Base-by-base conservation (phyloP, 1,140 invertebrate genomes). In the Cyclargus thomasi region DNA sequence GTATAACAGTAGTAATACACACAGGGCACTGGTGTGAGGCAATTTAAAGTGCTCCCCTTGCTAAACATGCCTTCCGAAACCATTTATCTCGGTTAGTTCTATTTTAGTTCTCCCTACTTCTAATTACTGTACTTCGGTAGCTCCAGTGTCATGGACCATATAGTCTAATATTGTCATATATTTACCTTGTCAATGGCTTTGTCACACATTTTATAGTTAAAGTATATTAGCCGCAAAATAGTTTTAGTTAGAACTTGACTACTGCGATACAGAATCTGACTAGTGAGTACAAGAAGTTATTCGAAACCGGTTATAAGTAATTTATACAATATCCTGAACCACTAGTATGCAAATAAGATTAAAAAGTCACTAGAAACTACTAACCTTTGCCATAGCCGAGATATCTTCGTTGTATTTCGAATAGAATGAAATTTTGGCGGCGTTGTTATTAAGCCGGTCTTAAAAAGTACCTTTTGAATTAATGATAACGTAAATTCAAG, bases 371-470 rank as follows among this genome's bases (percentile, higher is more conserved):
- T 59, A 53, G 20, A 64, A 64, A 59, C 21, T 7, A 59, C 21
- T 18, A 68, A 89, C 86, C 85, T 89, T 89, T 76, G 81, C 83
- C 86, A 89, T 89, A 70, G 75, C 74, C 71, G 83, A 80, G 69
- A 79, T 80, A 77, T 82, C 78, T 39, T 82, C 86, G 83, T 88
- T 87, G 73, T 87, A 88, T 82, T 88, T 87, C 8, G 78, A 79
- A 73, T 87, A 89, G 86, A 80, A 89, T 81, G 65, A 81, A 87
- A 89, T 89, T 87, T 89, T 89, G 86, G 67, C 80, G 84, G 75
- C 69, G 67, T 83, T 77, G 73, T 67, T 67, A 35, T 39, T 10
- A 69, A 29, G 29, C 70, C 18, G 53, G 53, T 21, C 67, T 16
- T 35, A 70, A 70, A 68, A 20, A 55, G 47, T 17, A n/a, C 11